Conservation (phyloP, 2,888 invertebrate species). For the Spilosoma lubricipeda region DNA sequence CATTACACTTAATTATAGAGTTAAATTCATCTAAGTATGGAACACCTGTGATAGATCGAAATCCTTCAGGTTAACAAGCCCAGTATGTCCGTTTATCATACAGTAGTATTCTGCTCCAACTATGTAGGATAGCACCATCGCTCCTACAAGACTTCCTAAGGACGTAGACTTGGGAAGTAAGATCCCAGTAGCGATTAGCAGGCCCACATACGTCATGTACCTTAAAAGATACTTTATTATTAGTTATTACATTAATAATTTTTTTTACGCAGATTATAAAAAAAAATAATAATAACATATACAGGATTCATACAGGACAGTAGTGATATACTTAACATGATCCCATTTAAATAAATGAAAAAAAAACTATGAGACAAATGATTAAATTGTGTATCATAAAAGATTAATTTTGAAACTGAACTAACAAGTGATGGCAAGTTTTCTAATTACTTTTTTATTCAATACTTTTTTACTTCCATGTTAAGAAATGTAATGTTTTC, state of each 20-base stretch:
- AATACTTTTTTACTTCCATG: background rate
- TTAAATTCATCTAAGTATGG: constrained; percentile 49
- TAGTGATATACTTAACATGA: background rate
- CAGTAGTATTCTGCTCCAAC: constrained; percentile 92
- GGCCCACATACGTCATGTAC: constrained; percentile 94
- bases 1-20: background rate
- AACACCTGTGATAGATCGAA: constrained; percentile 72
- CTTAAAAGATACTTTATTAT: constrained; percentile 64
- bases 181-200: constrained; percentile 94
- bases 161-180: constrained; percentile 93
- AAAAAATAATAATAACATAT: background rate
- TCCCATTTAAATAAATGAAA: background rate
- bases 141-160: constrained; percentile 92
- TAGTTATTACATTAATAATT: background rate
- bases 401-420: background rate
- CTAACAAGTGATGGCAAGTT: background rate
- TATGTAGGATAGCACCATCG: constrained; percentile 93
- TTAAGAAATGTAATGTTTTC: background rate
- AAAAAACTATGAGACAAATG: background rate
- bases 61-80: constrained; percentile 72
- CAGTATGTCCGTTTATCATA: constrained; percentile 84
- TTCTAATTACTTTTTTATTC: background rate
- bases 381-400: background rate
- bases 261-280: background rate
- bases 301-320: too few relatives aligned